Conservation (phyloP, 2,797 vertebrate species). For the Acanthopagrus latus region DNA sequence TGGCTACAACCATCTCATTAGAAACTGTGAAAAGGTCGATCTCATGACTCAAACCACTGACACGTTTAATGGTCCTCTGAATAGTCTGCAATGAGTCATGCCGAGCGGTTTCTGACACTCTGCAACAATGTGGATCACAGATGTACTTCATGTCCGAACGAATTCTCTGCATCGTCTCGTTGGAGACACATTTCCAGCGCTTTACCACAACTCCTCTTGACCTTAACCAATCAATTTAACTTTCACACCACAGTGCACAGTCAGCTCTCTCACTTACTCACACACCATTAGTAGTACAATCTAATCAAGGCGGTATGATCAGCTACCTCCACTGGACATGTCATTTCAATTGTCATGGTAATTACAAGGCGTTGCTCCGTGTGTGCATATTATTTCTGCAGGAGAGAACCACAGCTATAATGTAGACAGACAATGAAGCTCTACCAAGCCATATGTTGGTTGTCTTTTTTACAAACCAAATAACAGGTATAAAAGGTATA, state of each 20-base stretch:
- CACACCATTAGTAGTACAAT: conserved; percentile 34
- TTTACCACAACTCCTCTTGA: conserved; percentile 19
- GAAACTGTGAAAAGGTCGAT: conserved; percentile 66
- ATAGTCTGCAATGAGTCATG: conserved; percentile 49
- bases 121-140: not conserved
- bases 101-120: conserved; percentile 15
- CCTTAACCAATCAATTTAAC: conserved; percentile 27
- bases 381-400: not conserved
- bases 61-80: conserved; percentile 52
- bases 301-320: conserved; percentile 43
- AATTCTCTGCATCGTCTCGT: not conserved
- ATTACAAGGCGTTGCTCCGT: conserved; percentile 50
- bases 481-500: not conserved
- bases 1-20: conserved; percentile 42
- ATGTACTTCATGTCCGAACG: conserved; percentile 1
- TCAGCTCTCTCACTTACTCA: conserved; percentile 21
- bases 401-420: conserved; percentile 3
- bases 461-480: not conserved
- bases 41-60: conserved; percentile 54
- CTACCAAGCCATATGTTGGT: not conserved
- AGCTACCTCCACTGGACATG: conserved; percentile 44
- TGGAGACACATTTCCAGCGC: not conserved
- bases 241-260: conserved; percentile 10
- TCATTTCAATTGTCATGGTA: conserved; percentile 42
- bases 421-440: not conserved